Evolutionary conservation across 2,113 vertebrate genomes (phyloP).

Genomic region (Thamnaconus septentrionalis): DNA sequence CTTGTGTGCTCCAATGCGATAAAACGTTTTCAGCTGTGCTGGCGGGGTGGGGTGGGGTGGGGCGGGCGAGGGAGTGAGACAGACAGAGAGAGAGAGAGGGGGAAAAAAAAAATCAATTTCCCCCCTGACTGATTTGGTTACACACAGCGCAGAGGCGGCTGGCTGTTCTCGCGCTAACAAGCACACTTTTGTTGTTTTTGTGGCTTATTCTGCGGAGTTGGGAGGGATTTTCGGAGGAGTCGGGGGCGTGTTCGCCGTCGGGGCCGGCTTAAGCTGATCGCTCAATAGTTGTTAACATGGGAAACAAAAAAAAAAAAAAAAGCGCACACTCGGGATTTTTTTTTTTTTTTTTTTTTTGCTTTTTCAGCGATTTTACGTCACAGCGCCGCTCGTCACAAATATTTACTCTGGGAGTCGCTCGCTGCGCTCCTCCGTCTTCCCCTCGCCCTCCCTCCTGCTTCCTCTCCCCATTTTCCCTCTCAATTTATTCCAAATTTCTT

Average conservation of each 20-base stretch:
- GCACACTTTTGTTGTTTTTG: constrained; percentile 22
- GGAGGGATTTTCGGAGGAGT: constrained; percentile 16
- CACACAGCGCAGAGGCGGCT: constrained; percentile 40
- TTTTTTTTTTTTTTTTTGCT: constrained; percentile 23
- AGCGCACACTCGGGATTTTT: constrained; percentile 2
- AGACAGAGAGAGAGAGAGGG: too few species aligned
- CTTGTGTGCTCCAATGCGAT: constrained; percentile 66
- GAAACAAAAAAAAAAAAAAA: constrained; percentile 1
- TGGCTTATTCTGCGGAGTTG: constrained; percentile 15
- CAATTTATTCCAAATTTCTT: constrained; percentile 40
- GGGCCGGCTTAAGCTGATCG: neutral
- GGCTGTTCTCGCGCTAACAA: constrained; percentile 41
- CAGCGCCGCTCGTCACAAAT: constrained; percentile 28
- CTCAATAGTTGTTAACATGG: neutral
- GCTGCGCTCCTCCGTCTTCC: constrained; percentile 25
- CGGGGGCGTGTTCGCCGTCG: neutral
- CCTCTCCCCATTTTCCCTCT: constrained; percentile 2
- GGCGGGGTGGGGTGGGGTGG: neutral
- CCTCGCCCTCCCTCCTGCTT: constrained; percentile 17
- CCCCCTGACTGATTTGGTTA: constrained; percentile 65
- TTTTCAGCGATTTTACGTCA: neutral
- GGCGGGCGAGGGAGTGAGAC: too few species aligned
- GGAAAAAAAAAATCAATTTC: constrained; percentile 69
- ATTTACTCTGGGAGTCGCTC: neutral
- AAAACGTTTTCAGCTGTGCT: constrained; percentile 54